Conservation (phyloP, 2,797 vertebrate species). For the Melanogrammus aeglefinus region DNA sequence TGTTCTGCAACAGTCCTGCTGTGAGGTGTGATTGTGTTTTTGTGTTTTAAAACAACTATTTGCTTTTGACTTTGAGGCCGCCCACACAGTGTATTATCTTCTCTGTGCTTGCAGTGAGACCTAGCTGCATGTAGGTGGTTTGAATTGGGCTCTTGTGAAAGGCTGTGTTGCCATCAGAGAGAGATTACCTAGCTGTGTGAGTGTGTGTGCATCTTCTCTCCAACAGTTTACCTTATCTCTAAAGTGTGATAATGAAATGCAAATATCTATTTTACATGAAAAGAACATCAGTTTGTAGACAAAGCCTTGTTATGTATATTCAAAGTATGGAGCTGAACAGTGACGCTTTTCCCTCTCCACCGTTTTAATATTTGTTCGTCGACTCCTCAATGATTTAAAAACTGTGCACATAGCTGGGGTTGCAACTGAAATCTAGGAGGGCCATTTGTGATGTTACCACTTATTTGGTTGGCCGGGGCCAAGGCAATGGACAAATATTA, state of each 20-base stretch:
- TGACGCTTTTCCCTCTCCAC: not conserved
- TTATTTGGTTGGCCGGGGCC: not conserved
- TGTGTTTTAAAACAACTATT: slow-evolving; percentile 31
- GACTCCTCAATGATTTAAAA: not conserved
- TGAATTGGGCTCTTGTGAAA: slow-evolving; percentile 61
- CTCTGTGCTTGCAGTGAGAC: slow-evolving; percentile 26
- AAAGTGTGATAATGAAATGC: not conserved
- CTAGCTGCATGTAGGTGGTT: slow-evolving; percentile 54
- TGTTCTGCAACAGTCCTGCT: slow-evolving; percentile 6
- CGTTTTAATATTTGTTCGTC: not conserved
- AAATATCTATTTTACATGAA: not conserved
- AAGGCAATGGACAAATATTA: slow-evolving; percentile 46
- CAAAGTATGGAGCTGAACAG: not conserved
- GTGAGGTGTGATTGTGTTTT: slow-evolving; percentile 15
- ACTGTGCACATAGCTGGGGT: not conserved
- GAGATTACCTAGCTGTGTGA: not conserved
- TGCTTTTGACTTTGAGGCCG: slow-evolving; percentile 27
- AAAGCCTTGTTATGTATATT: not conserved
- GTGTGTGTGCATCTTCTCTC: not conserved
- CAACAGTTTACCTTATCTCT: not conserved
- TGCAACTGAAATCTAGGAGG: not conserved
- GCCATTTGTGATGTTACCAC: not conserved
- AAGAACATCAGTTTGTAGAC: not conserved
- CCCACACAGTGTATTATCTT: slow-evolving; percentile 15
- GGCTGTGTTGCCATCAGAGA: slow-evolving; percentile 51